Evolutionary conservation across 2,888 invertebrate species (phyloP), one percentile per base, ranked within the genome.

Genomic region (Sinopyrophorus schimmeli): DNA sequence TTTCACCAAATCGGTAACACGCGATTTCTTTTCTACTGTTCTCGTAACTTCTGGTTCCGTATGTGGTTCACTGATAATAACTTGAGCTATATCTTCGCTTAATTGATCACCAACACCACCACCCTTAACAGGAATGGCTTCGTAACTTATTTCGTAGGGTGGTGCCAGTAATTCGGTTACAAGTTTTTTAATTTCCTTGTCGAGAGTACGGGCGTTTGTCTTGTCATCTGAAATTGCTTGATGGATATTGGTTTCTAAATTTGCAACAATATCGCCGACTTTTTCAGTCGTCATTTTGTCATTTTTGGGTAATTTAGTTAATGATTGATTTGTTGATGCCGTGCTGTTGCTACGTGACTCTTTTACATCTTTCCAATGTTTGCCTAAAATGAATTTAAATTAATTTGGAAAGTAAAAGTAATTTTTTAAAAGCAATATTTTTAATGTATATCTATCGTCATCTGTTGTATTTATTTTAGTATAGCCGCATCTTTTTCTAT

Each of bases 21-120:
- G 62, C 5, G 64, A 68, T 70, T 77, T 71, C 73, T 80, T 64
- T 16, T 75, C 75, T 26, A 79, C 70, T 11, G 71, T 66, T 11
- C 70, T 73, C 42, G 72, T 72, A 24, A 56, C 52, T 18, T 74
- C 62, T 2, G 76, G 62, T 2, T 74, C 58, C 2, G 64, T 59
- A 3, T 70, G 65, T 0, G 76, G 71, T 7, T 63, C 66, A 27
- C 63, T 59, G 3, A 74, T 64, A 38, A 76, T 76, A 14, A n/a
- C 6, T 16, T 35, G 21, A n/a, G 27, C 6, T 23, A 64, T 52
- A 6, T 65, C 44, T 53, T 76, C 76, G 71, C 67, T 20, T 73
- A 57, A 12, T 75, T 71, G 28, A 74, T 76, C 57, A 0, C 75
- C 73, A 1, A 78, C 76, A 43, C 73, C 73, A 46, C 73, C 73